These are phyloP conservation scores for Phenganax stokvisi DNA, from an alignment of 92 coral and sea anemone species.

Conservation along the genomic window DNA sequence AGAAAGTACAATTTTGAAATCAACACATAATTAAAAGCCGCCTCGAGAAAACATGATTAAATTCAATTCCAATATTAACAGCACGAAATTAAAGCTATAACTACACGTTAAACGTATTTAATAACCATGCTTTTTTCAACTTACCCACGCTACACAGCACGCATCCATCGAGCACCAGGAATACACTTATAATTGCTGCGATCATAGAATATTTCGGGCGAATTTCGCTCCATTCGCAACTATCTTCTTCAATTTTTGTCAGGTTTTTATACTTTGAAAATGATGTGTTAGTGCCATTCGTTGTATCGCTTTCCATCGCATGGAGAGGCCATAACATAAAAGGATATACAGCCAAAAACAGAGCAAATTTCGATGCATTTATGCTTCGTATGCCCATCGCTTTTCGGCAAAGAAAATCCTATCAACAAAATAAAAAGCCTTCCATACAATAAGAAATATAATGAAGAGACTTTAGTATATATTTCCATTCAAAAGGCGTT, in stretches of 20 bases:
- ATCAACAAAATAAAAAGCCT: background rate
- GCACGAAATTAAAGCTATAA: background rate
- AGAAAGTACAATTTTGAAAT: background rate
- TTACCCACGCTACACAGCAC: constrained; percentile 20
- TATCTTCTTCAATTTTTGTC: constrained; percentile 3
- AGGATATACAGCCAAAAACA: background rate
- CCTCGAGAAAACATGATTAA: constrained; percentile 3
- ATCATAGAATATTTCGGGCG: constrained; percentile 24
- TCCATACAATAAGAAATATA: background rate
- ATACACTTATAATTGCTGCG: constrained; percentile 17
- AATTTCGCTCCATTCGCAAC: constrained; percentile 29
- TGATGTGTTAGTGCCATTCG: constrained; percentile 16
- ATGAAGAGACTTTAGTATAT: background rate
- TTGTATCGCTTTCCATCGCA: background rate
- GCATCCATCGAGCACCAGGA: constrained; percentile 22
- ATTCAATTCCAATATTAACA: background rate
- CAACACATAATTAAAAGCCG: constrained; percentile 5
- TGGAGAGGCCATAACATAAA: background rate
- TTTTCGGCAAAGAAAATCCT: background rate
- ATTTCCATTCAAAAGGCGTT: constrained; percentile 18
- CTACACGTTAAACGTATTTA: background rate
- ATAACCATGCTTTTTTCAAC: background rate
- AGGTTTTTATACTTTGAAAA: constrained; percentile 26
- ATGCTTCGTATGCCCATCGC: background rate
- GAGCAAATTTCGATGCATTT: background rate